These are phyloP conservation scores for Drosophila suzukii DNA, from an alignment of 1,140 invertebrate genomes.

Conservation along the genomic window DNA sequence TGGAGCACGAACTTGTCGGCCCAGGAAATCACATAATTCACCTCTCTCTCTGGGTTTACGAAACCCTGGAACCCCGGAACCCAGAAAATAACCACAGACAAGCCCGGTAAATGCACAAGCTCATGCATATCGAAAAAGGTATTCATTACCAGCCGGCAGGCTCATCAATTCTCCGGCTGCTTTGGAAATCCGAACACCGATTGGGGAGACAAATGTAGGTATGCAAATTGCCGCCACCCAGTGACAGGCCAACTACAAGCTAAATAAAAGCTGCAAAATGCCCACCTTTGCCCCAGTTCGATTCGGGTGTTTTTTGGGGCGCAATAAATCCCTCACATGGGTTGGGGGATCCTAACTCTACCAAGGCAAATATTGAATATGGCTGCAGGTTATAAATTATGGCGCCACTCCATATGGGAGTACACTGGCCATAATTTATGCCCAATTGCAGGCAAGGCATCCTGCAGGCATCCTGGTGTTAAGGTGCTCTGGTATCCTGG, in stretches of 20 bases:
- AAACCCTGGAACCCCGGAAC: neutral
- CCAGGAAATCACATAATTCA: constrained; percentile 21
- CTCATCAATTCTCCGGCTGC: constrained; percentile 68
- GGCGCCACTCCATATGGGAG: constrained; percentile 41
- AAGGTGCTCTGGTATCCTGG: neutral
- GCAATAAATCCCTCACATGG: constrained; percentile 58
- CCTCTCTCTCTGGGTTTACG: neutral
- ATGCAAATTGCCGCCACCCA: constrained; percentile 68
- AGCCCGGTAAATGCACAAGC: constrained; percentile 37
- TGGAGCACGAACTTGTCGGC: constrained; percentile 1
- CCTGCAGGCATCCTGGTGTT: neutral
- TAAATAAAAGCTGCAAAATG: constrained; percentile 70
- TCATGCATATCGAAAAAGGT: constrained; percentile 59
- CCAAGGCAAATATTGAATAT: constrained; percentile 78
- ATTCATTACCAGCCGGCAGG: constrained; percentile 72
- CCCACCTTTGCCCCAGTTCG: constrained; percentile 17
- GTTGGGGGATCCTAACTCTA: constrained; percentile 36
- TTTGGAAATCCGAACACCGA: constrained; percentile 51
- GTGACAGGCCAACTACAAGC: constrained; percentile 64
- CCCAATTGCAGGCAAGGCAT: constrained; percentile 45
- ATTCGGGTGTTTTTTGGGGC: constrained; percentile 19
- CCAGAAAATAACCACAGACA: constrained; percentile 22
- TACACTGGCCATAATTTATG: constrained; percentile 65
- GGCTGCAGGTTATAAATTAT: constrained; percentile 79
- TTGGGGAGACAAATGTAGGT: constrained; percentile 67